Evolutionary conservation across 2,797 vertebrate species (phyloP).

Genomic region (Cossypha caffra): DNA sequence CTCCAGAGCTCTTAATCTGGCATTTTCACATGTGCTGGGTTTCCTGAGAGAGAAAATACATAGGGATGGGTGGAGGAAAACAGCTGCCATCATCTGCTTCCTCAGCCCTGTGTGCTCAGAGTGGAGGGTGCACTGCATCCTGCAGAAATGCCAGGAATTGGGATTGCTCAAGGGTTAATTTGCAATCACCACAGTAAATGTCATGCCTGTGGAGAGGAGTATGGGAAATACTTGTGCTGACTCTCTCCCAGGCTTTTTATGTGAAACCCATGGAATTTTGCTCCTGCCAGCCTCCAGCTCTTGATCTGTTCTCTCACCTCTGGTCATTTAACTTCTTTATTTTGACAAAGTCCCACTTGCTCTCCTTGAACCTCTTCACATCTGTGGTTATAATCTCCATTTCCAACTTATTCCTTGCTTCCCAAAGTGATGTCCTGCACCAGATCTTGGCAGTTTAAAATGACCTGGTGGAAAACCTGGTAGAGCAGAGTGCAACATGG

Average conservation of each 20-base stretch:
- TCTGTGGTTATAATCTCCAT: background rate
- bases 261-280: background rate
- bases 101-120: fast-evolving
- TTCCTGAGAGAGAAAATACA: constrained; percentile 41
- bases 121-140: background rate
- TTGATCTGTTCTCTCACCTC: background rate
- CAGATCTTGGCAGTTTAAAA: background rate
- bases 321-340: background rate
- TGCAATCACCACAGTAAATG: background rate
- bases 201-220: background rate
- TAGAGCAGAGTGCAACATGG: background rate
- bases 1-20: background rate
- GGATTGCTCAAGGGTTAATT: background rate
- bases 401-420: background rate
- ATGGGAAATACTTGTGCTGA: background rate
- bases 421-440: background rate
- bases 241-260: background rate
- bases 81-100: background rate
- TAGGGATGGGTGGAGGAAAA: background rate
- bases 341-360: background rate
- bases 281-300: background rate
- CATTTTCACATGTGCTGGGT: background rate
- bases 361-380: background rate
- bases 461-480: background rate
- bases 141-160: background rate